phyloP scores from a whole-genome alignment of 2,797 vertebrate species.

The Rhabdomys pumilio region DNA sequence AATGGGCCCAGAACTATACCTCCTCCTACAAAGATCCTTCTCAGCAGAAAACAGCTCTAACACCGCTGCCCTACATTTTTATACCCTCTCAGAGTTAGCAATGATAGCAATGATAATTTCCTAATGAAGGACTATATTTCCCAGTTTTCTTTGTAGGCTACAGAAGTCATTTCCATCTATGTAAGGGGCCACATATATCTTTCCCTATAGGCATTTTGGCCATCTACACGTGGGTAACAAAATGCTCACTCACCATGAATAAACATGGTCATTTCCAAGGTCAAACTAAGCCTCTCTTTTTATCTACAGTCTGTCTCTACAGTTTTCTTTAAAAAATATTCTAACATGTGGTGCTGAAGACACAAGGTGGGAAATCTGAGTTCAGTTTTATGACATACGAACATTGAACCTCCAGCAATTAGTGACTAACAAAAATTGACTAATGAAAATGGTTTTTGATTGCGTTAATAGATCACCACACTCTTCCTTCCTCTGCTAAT shows the following conservation, averaged over 20 bases:
- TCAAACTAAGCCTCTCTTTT: not conserved
- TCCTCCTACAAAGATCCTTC: not conserved
- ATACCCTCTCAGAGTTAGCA: not conserved
- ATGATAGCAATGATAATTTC: not conserved
- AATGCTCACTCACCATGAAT: not conserved
- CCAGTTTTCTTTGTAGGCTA: not conserved
- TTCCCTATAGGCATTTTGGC: not conserved
- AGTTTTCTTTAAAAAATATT: not conserved
- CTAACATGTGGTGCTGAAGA: not conserved
- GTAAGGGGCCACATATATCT: not conserved
- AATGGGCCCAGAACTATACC: not conserved
- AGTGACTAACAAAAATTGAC: not conserved
- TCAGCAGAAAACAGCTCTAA: not conserved
- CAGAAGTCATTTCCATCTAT: not conserved
- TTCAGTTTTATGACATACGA: not conserved
- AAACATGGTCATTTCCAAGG: not conserved
- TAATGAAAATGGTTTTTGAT: slow-evolving; percentile 2
- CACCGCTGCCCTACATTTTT: not conserved
- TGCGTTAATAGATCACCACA: not conserved
- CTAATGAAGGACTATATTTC: not conserved
- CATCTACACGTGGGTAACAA: not conserved
- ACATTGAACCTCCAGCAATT: not conserved
- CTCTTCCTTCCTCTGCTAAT: not conserved
- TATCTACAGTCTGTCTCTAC: not conserved
- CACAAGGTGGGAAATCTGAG: not conserved